These are phyloP conservation scores for Anhinga anhinga DNA, from an alignment of 2,113 vertebrate genomes.

Conservation along the genomic window DNA sequence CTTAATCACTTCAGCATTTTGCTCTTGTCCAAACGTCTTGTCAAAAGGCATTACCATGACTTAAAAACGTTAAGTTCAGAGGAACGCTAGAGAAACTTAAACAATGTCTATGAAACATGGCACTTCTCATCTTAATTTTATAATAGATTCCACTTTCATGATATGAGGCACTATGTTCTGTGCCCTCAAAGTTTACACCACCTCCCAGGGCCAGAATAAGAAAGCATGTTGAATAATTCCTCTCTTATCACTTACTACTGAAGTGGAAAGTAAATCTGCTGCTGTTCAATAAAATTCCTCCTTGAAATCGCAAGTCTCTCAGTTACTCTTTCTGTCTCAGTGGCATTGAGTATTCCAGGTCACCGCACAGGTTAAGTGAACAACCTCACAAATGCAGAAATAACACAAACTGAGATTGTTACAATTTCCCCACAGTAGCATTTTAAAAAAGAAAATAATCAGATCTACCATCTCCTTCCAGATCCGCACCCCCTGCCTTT, in stretches of 20 bases:
- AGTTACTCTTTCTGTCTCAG: constrained; percentile 54
- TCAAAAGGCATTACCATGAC: constrained; percentile 1
- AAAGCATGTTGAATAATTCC: constrained; percentile 37
- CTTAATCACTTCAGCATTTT: constrained; percentile 29
- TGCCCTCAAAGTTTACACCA: not conserved
- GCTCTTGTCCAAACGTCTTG: not conserved
- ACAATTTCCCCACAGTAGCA: constrained; percentile 53
- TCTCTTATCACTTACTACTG: constrained; percentile 25
- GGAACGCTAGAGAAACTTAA: not conserved
- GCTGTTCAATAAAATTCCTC: constrained; percentile 52
- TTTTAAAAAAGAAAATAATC: constrained; percentile 22
- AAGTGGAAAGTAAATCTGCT: constrained; percentile 63
- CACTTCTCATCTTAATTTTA: constrained; percentile 31
- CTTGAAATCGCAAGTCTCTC: constrained; percentile 42
- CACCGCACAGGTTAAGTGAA: constrained; percentile 75
- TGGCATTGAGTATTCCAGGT: constrained; percentile 68
- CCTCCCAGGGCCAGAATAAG: constrained; percentile 4
- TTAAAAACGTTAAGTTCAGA: not conserved
- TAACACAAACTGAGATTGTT: constrained; percentile 64
- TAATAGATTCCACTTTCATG: constrained; percentile 9
- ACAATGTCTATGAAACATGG: not conserved
- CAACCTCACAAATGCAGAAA: constrained; percentile 72
- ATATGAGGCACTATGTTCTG: not conserved
- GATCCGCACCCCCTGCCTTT: not conserved
- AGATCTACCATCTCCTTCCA: not conserved